Evolutionary conservation across 2,797 vertebrate genomes (phyloP).

Genomic region (Smutsia temminckii): DNA sequence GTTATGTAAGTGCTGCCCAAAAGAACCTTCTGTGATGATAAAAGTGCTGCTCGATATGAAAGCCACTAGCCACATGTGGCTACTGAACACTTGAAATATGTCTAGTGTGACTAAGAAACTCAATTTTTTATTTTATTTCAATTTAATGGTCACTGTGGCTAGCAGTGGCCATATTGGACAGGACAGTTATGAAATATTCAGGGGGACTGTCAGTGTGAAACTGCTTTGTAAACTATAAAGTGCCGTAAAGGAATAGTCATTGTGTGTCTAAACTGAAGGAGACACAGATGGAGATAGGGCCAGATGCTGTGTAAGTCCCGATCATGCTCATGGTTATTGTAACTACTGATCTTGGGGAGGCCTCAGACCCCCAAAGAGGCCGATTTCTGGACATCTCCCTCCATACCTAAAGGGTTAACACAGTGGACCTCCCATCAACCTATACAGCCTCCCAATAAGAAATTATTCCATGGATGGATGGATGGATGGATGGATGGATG

Average conservation of each 20-base stretch:
- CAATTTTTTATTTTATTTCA: neutral
- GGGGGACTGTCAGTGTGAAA: neutral
- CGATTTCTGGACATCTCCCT: neutral
- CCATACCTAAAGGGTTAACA: neutral
- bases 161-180: neutral
- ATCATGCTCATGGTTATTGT: neutral
- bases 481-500: neutral
- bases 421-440: neutral
- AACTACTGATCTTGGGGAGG: neutral
- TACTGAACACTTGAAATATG: neutral
- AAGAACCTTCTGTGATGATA: neutral
- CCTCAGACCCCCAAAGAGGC: too few relatives aligned
- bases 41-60: neutral
- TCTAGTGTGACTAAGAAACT: neutral
- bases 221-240: neutral
- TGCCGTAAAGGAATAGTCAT: neutral
- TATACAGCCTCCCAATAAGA: neutral
- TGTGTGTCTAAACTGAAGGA: neutral
- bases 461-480: neutral
- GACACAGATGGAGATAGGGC: neutral
- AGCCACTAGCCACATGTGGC: neutral
- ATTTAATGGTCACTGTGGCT: neutral
- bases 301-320: neutral
- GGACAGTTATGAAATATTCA: neutral
- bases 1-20: neutral